Conservation (phyloP, 2,888 invertebrate genomes). For the Microplitis deprimator region DNA sequence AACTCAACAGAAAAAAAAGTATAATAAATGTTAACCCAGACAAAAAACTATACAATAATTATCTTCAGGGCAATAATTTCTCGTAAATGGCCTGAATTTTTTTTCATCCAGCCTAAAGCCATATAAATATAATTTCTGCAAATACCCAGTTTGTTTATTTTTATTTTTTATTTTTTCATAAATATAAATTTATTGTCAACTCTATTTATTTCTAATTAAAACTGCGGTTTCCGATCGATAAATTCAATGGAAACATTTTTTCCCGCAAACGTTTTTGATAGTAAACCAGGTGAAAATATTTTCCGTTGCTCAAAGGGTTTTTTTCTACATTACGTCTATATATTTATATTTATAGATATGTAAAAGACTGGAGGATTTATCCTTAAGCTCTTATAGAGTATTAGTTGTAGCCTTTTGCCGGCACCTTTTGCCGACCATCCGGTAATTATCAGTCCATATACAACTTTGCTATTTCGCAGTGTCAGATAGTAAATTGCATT, state of each 20-base stretch:
- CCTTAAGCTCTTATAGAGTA: not conserved
- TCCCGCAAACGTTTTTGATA: too few relatives aligned
- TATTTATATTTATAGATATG: conserved; percentile 39
- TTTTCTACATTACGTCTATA: not conserved
- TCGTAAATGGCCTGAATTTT: conserved; percentile 18
- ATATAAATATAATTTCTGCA: not conserved
- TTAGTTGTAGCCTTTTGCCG: conserved; percentile 27
- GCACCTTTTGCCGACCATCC: conserved; percentile 42
- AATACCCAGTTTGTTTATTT: not conserved
- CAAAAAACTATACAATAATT: conserved; percentile 23
- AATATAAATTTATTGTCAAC: not conserved
- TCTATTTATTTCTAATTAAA: not conserved
- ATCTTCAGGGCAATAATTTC: conserved; percentile 34
- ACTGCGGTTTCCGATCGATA: not conserved
- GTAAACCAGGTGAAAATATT: not conserved
- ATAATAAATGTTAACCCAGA: not conserved
- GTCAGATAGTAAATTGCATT: conserved; percentile 49
- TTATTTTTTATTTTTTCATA: not conserved
- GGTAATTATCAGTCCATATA: conserved; percentile 52
- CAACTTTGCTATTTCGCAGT: conserved; percentile 48
- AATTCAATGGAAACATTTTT: too few relatives aligned
- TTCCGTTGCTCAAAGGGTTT: not conserved
- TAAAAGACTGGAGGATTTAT: conserved; percentile 8
- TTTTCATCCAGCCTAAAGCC: conserved; percentile 12
- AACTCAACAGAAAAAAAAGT: conserved; percentile 11